These are phyloP conservation scores for Limanda limanda DNA, from an alignment of 2,113 vertebrate species.

Conservation along the genomic window DNA sequence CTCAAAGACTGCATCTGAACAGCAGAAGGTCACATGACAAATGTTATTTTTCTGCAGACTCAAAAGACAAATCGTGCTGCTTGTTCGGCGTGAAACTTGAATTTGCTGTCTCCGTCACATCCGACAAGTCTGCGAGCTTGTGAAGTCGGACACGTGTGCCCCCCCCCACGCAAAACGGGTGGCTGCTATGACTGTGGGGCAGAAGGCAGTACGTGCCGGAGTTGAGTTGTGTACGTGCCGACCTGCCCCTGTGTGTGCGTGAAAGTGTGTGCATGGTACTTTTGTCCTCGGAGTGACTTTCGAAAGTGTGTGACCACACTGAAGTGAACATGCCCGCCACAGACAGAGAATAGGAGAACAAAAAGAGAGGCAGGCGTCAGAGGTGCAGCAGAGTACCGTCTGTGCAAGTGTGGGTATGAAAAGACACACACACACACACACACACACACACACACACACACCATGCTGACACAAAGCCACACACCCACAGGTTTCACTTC, in stretches of 20 bases:
- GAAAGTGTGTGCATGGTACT: conserved; percentile 50
- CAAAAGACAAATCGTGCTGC: conserved; percentile 23
- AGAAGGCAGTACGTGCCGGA: conserved; percentile 67
- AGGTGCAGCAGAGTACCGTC: conserved; percentile 62
- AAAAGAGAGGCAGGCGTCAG: conserved; percentile 68
- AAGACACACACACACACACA: conserved; percentile 63
- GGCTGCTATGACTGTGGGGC: conserved; percentile 44
- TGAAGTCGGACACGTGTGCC: conserved; percentile 46
- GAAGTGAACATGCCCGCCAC: conserved; percentile 63
- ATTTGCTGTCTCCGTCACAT: conserved; percentile 29
- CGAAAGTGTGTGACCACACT: conserved; percentile 67
- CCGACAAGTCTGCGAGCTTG: conserved; percentile 24
- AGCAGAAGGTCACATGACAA: conserved; percentile 6
- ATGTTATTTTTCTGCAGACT: conserved; percentile 33
- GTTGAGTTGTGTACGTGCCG: conserved; percentile 75
- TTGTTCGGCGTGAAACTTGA: conserved; percentile 6
- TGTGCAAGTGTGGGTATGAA: conserved; percentile 69
- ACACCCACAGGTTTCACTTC: conserved; percentile 86
- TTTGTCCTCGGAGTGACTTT: conserved; percentile 44
- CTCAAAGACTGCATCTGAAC: too few species aligned
- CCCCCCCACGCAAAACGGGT: conserved; percentile 50
- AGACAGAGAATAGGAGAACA: conserved; percentile 61
- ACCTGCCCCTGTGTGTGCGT: conserved; percentile 61
- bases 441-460: conserved; percentile 32
- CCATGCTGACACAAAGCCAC: conserved; percentile 73